A percentile compares a stretch with the other conserved stretches of the same genome.
Evolutionary conservation across 2,113 vertebrate genomes (phyloP).

Genomic region (Cryptomyrus ogoouensis): DNA sequence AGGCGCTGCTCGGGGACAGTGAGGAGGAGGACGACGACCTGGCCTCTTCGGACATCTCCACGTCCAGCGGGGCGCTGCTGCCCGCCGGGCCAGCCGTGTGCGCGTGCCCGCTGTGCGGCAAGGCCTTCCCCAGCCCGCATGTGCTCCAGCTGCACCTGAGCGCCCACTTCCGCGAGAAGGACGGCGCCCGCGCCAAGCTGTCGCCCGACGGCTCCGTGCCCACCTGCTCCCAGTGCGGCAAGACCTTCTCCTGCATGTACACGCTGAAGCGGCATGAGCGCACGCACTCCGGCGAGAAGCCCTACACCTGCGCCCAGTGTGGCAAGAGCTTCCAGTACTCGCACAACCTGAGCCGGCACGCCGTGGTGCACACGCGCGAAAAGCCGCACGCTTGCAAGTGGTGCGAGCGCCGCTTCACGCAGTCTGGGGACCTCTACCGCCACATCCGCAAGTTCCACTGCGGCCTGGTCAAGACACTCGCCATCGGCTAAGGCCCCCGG

Average conservation of each 20-base stretch:
- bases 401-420: slow-evolving; percentile 95
- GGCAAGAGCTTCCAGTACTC: slow-evolving; percentile 99
- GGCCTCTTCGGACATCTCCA: slow-evolving; percentile 80
- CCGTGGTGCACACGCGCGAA: slow-evolving; percentile 94
- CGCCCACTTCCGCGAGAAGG: slow-evolving; percentile 87
- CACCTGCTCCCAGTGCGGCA: slow-evolving; percentile 95
- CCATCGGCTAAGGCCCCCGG: slow-evolving; percentile 54
- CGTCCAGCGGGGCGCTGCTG: slow-evolving; percentile 72
- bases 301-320: slow-evolving; percentile 98
- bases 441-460: slow-evolving; percentile 99
- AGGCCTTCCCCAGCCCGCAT: slow-evolving; percentile 84
- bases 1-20: slow-evolving; percentile 59
- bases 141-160: slow-evolving; percentile 89
- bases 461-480: slow-evolving; percentile 83
- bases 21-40: slow-evolving; percentile 71
- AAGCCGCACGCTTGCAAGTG: slow-evolving; percentile 97
- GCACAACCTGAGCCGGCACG: slow-evolving; percentile 98
- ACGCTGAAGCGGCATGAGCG: slow-evolving; percentile 99
- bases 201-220: slow-evolving; percentile 80
- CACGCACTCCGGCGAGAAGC: slow-evolving; percentile 99
- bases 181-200: slow-evolving; percentile 72
- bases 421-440: slow-evolving; percentile 94
- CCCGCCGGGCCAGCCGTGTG: slow-evolving; percentile 74
- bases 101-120: slow-evolving; percentile 88
- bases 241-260: slow-evolving; percentile 99